A percentile compares a stretch with the other conserved stretches of the same genome.
These are phyloP conservation scores for Peucedramus taeniatus DNA, from an alignment of 2,113 vertebrate species.

Conservation along the genomic window DNA sequence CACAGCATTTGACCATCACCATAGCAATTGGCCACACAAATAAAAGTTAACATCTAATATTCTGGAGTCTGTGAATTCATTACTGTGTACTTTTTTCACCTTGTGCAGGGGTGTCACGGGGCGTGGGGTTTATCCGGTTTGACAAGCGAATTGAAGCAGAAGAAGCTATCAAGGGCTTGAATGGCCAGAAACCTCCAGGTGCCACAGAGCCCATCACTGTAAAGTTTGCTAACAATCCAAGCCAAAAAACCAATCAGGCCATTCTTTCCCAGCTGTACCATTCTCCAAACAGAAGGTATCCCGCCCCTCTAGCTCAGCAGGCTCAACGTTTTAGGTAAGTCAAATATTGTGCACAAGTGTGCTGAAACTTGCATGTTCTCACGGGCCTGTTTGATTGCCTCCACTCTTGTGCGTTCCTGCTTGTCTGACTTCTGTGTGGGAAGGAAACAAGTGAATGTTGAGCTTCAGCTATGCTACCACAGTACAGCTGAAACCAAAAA, in stretches of 20 bases:
- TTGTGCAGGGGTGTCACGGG: slow-evolving; percentile 88
- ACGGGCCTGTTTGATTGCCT: neutral
- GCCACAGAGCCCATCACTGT: slow-evolving; percentile 97
- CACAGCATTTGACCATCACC: neutral
- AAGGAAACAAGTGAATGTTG: neutral
- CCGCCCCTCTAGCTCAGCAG: slow-evolving; percentile 95
- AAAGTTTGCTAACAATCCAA: slow-evolving; percentile 99
- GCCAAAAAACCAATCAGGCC: slow-evolving; percentile 98
- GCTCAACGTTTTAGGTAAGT: slow-evolving; percentile 98
- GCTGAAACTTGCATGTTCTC: neutral
- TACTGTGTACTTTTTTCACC: neutral
- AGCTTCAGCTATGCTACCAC: neutral
- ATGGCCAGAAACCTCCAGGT: slow-evolving; percentile 95
- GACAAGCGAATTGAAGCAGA: slow-evolving; percentile 97
- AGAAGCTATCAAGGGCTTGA: slow-evolving; percentile 98
- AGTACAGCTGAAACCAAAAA: neutral
- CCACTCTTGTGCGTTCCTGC: neutral
- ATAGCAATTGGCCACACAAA: neutral
- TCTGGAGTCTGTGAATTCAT: neutral
- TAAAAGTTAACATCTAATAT: neutral
- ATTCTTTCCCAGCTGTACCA: slow-evolving; percentile 98
- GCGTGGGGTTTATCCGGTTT: slow-evolving; percentile 97
- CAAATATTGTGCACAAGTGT: neutral
- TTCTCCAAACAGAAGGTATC: slow-evolving; percentile 97
- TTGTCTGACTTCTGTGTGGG: neutral